phyloP scores from a whole-genome alignment of 2,113 vertebrate species.

The Hyaena hyaena region DNA sequence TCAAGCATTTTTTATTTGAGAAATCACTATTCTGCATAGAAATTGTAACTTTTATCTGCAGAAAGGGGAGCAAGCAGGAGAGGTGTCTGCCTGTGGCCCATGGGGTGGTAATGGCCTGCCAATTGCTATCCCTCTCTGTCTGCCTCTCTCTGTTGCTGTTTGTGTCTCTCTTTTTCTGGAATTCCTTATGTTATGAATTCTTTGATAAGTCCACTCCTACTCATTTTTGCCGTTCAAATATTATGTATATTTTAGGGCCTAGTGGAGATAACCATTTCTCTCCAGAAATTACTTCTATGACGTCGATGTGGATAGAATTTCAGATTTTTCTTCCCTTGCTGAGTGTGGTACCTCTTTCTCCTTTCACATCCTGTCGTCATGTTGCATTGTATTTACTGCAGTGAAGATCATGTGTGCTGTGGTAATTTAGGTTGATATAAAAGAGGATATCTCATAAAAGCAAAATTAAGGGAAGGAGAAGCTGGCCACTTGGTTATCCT shows the following conservation, averaged over 20 bases:
- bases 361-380: neutral
- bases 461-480: neutral
- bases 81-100: neutral
- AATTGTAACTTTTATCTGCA: neutral
- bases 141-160: neutral
- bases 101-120: too few species aligned
- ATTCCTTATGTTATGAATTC: neutral
- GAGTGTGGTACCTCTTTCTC: too few species aligned
- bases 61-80: neutral
- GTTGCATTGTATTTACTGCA: neutral
- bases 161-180: neutral
- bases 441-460: neutral
- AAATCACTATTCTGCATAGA: neutral
- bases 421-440: neutral
- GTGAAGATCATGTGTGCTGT: neutral
- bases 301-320: neutral
- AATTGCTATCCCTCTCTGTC: neutral
- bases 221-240: neutral
- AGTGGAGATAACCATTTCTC: neutral
- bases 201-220: neutral
- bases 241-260: neutral
- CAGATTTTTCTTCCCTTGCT: neutral
- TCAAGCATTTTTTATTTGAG: neutral
- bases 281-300: neutral
- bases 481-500: neutral